Percentiles rank a stretch among this genome's conserved stretches.
These are phyloP conservation scores for Conistra vaccinii DNA, from an alignment of 2,888 invertebrate species.

Conservation along the genomic window DNA sequence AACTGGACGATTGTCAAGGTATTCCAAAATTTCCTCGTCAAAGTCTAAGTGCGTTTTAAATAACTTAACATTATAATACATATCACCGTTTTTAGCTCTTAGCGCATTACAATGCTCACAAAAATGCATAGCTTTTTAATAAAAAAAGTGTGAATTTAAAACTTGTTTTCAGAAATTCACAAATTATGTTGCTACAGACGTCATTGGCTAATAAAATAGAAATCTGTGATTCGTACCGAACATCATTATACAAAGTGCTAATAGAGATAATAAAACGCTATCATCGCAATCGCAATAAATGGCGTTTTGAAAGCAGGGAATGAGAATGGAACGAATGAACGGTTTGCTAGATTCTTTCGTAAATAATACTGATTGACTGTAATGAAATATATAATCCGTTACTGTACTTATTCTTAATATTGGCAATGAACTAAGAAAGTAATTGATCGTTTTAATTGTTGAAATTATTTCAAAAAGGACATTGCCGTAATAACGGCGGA, in stretches of 20 bases:
- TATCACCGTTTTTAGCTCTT: not conserved
- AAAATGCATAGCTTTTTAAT: not conserved
- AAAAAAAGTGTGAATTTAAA: constrained; percentile 18
- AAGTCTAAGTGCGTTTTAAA: too few relatives aligned
- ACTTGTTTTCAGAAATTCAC: constrained; percentile 3
- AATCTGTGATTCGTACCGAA: constrained; percentile 56
- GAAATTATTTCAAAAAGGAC: not conserved
- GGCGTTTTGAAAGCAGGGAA: constrained; percentile 39
- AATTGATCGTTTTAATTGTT: not conserved
- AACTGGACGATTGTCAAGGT: too few relatives aligned
- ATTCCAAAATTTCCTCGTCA: too few relatives aligned
- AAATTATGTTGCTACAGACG: constrained; percentile 34
- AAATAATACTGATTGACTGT: not conserved
- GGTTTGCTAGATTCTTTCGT: constrained; percentile 4
- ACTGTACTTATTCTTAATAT: not conserved
- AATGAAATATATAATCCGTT: not conserved
- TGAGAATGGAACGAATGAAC: constrained; percentile 49
- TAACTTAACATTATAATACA: too few relatives aligned
- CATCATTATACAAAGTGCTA: constrained; percentile 50
- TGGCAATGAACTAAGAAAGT: not conserved
- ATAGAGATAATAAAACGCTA: constrained; percentile 55
- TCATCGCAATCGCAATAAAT: constrained; percentile 36
- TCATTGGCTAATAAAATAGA: constrained; percentile 62
- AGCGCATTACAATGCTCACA: not conserved
- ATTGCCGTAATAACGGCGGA: too few relatives aligned